phyloP scores from a whole-genome alignment of 2,888 invertebrate species.

The Hirtodrosophila confusa region DNA sequence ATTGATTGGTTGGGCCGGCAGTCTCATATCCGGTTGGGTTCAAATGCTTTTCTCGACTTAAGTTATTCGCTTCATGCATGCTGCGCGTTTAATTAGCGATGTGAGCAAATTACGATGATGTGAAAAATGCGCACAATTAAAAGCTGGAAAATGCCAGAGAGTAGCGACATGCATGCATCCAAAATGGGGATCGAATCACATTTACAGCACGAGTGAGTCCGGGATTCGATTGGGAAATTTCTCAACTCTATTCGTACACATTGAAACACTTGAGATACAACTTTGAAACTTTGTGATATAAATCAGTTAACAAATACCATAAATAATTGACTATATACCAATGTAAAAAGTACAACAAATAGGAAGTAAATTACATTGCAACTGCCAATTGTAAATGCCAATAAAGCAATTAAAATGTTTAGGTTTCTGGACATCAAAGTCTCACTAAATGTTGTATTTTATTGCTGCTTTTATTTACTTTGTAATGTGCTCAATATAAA shows the following conservation, averaged over 20 bases:
- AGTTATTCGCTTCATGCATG: conserved; percentile 40
- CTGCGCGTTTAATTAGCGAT: conserved; percentile 54
- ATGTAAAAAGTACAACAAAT: too few relatives aligned
- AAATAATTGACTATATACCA: neutral
- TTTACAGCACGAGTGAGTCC: conserved; percentile 20
- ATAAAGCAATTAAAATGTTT: too few relatives aligned
- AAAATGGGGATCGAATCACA: conserved; percentile 5
- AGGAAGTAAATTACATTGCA: too few relatives aligned
- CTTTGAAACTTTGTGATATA: too few relatives aligned
- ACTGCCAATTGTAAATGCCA: too few relatives aligned
- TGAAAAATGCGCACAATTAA: conserved; percentile 60
- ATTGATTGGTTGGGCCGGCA: conserved; percentile 55
- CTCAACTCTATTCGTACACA: too few relatives aligned
- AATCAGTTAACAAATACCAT: neutral
- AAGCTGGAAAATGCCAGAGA: conserved; percentile 53
- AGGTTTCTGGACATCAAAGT: too few relatives aligned
- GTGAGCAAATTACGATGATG: conserved; percentile 43
- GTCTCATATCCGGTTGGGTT: conserved; percentile 63
- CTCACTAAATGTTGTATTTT: too few relatives aligned
- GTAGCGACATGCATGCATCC: conserved; percentile 35
- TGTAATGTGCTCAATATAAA: too few relatives aligned
- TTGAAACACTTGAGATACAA: too few relatives aligned
- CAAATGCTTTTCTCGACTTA: conserved; percentile 34
- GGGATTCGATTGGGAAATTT: conserved; percentile 1
- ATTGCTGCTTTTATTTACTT: too few relatives aligned